Percentiles rank a stretch among this genome's conserved stretches.
Conservation (phyloP, 2,113 vertebrate species). For the Damaliscus lunatus region DNA sequence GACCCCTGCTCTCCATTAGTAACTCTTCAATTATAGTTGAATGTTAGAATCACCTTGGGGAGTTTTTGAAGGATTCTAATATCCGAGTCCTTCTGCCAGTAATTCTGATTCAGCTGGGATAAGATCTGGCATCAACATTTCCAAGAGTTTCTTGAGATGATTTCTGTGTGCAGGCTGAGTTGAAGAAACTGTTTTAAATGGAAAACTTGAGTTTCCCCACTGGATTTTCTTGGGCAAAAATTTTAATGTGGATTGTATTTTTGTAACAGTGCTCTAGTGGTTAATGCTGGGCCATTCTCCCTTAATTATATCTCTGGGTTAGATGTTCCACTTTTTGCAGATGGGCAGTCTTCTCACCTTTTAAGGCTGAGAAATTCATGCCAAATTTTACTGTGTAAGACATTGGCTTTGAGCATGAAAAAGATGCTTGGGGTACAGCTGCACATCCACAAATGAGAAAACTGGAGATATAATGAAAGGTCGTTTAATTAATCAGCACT, state of each 20-base stretch:
- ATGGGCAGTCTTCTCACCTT: not conserved
- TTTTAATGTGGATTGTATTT: not conserved
- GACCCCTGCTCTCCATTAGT: not conserved
- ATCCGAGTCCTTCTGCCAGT: not conserved
- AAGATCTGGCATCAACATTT: not conserved
- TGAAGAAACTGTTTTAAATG: not conserved
- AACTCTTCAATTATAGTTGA: not conserved
- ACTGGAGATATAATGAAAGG: not conserved
- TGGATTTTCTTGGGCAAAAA: not conserved
- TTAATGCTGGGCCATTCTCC: not conserved
- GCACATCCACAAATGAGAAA: not conserved
- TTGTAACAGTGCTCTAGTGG: not conserved
- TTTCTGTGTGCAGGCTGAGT: not conserved
- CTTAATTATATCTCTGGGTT: not conserved
- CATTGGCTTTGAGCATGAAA: not conserved
- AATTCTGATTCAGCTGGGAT: not conserved
- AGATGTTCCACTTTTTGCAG: not conserved
- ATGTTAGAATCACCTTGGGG: not conserved
- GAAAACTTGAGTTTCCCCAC: not conserved
- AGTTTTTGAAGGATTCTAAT: not conserved
- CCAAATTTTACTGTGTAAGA: not conserved
- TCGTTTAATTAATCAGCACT: not conserved
- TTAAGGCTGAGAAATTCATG: not conserved
- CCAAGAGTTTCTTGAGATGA: not conserved
- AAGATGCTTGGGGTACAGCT: not conserved